These are phyloP conservation scores for Cynoglossus semilaevis DNA, from an alignment of 2,113 vertebrate species.

Conservation along the genomic window DNA sequence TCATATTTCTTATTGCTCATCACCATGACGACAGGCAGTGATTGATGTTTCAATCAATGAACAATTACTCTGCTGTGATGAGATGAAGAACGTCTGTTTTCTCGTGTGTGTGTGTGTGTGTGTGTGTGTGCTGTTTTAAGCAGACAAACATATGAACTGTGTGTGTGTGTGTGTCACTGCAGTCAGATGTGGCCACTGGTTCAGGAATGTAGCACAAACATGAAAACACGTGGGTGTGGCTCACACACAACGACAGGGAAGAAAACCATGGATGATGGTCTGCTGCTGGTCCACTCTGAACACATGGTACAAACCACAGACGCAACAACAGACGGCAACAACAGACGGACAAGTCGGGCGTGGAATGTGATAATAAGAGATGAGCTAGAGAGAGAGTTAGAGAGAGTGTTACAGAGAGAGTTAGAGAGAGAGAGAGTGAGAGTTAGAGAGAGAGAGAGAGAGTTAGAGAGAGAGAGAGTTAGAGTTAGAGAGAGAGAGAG, in stretches of 20 bases:
- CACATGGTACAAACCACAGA: conserved; percentile 5
- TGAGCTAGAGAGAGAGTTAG: background rate
- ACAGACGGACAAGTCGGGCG: background rate
- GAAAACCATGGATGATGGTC: background rate
- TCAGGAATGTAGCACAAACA: conserved; percentile 19
- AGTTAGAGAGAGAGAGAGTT: conserved; percentile 2
- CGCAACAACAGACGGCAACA: background rate
- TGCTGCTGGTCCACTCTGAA: background rate
- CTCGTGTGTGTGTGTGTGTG: background rate
- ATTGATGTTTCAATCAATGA: too few relatives aligned
- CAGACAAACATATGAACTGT: background rate
- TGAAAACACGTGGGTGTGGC: conserved; percentile 15
- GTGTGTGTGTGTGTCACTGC: background rate
- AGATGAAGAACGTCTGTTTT: too few relatives aligned
- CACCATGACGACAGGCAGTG: too few relatives aligned
- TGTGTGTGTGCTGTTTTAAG: background rate
- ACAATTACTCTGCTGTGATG: too few relatives aligned
- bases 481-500: conserved; percentile 3
- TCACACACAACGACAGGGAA: conserved; percentile 10
- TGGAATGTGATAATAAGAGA: conserved; percentile 13
- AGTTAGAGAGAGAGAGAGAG: background rate
- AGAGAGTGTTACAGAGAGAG: too few relatives aligned
- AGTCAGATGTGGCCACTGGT: conserved; percentile 30
- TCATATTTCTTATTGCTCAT: too few relatives aligned
- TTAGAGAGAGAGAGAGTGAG: conserved; percentile 4